Evolutionary conservation across 2,797 vertebrate species (phyloP).

Genomic region (Oceanodroma leucorhoa): DNA sequence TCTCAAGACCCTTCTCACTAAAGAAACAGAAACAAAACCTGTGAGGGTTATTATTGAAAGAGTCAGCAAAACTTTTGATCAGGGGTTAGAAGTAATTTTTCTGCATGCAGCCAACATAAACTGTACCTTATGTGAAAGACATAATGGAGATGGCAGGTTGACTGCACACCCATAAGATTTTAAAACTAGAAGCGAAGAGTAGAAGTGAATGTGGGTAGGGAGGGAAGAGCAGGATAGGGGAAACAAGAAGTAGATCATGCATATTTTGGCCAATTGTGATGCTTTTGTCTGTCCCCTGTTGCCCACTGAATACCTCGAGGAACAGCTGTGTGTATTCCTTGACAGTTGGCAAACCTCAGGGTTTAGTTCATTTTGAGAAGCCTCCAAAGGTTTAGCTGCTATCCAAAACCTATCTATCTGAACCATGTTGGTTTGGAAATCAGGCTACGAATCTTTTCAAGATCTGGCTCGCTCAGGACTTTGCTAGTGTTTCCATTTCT

Average conservation of each 20-base stretch:
- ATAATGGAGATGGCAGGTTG: background rate
- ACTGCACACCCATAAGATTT: background rate
- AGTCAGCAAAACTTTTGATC: background rate
- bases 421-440: slow-evolving; percentile 12
- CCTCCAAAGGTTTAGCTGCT: slow-evolving; percentile 1
- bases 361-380: slow-evolving; percentile 8
- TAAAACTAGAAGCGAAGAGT: background rate
- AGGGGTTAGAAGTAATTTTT: background rate
- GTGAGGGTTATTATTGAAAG: background rate
- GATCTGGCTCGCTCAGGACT: background rate
- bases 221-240: background rate
- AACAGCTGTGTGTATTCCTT: background rate
- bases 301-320: background rate
- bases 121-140: background rate
- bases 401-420: slow-evolving; percentile 23
- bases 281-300: background rate
- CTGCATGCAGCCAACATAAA: background rate
- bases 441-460: background rate
- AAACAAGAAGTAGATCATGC: background rate
- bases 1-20: background rate
- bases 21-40: background rate
- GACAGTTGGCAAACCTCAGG: background rate
- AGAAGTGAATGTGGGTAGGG: background rate
- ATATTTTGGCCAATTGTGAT: background rate
- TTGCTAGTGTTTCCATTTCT: slow-evolving; percentile 39